These are phyloP conservation scores for Hirundo rustica DNA, from an alignment of 2,797 vertebrate genomes.

Conservation along the genomic window DNA sequence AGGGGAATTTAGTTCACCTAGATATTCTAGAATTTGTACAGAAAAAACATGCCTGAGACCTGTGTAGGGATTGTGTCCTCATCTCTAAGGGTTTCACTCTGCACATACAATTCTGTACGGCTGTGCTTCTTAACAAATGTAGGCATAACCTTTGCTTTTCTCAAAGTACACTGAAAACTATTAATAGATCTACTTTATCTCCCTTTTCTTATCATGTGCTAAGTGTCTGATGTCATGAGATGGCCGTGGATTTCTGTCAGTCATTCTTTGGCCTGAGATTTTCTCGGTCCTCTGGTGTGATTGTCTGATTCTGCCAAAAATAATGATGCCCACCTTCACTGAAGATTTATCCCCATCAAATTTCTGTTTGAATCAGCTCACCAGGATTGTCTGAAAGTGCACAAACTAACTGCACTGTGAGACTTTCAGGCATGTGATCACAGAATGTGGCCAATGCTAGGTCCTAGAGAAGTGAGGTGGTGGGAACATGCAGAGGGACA, in stretches of 20 bases:
- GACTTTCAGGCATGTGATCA: not conserved
- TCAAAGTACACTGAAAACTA: not conserved
- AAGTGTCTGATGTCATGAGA: not conserved
- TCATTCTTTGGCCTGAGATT: not conserved
- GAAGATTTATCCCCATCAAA: not conserved
- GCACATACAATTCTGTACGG: not conserved
- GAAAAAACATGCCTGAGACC: not conserved
- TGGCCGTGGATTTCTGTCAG: rapidly evolving
- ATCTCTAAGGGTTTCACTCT: not conserved
- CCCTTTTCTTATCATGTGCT: not conserved
- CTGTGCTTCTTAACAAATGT: not conserved
- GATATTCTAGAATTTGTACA: not conserved
- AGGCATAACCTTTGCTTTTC: not conserved
- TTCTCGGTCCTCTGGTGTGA: not conserved
- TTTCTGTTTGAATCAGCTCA: not conserved
- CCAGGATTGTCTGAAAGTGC: not conserved
- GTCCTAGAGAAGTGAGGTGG: not conserved
- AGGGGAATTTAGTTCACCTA: not conserved
- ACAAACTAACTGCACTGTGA: not conserved
- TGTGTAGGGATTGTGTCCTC: not conserved
- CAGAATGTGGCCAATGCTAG: not conserved
- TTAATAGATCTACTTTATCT: not conserved
- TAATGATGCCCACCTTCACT: not conserved
- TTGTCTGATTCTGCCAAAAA: not conserved
- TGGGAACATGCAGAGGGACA: not conserved